Percentiles rank a stretch among this genome's conserved stretches.
Conservation (phyloP, 2,797 vertebrate genomes). For the Alosa sapidissima region DNA sequence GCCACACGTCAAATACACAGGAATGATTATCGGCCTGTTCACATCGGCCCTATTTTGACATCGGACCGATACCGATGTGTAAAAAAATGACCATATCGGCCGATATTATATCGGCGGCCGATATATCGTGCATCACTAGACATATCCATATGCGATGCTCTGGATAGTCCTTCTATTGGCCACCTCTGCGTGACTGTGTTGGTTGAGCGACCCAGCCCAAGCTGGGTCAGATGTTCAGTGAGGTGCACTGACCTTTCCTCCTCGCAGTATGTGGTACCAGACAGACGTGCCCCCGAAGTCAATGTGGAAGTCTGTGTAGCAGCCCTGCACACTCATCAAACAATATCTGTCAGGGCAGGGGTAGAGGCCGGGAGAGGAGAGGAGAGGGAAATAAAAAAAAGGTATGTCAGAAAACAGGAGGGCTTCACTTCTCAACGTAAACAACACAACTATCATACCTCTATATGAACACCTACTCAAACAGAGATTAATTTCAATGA, state of each 20-base stretch:
- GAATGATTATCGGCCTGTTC: too few relatives aligned
- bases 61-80: too few relatives aligned
- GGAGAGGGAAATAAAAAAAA: neutral
- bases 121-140: too few relatives aligned
- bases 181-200: neutral
- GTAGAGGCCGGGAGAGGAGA: neutral
- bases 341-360: slow-evolving; percentile 81
- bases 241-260: slow-evolving; percentile 83
- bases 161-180: neutral
- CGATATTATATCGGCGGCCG: too few relatives aligned
- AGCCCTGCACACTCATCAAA: slow-evolving; percentile 97
- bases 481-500: neutral
- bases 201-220: neutral
- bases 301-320: slow-evolving; percentile 97
- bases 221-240: neutral
- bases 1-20: too few relatives aligned
- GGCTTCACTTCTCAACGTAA: neutral
- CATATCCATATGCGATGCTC: neutral
- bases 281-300: slow-evolving; percentile 98
- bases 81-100: too few relatives aligned
- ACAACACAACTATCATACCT: neutral
- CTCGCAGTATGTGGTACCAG: slow-evolving; percentile 96
- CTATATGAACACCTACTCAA: neutral
- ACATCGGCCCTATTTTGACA: too few relatives aligned
- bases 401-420: neutral